These are phyloP conservation scores for Bradysia coprophila DNA, from an alignment of 1,140 invertebrate genomes.

Conservation along the genomic window DNA sequence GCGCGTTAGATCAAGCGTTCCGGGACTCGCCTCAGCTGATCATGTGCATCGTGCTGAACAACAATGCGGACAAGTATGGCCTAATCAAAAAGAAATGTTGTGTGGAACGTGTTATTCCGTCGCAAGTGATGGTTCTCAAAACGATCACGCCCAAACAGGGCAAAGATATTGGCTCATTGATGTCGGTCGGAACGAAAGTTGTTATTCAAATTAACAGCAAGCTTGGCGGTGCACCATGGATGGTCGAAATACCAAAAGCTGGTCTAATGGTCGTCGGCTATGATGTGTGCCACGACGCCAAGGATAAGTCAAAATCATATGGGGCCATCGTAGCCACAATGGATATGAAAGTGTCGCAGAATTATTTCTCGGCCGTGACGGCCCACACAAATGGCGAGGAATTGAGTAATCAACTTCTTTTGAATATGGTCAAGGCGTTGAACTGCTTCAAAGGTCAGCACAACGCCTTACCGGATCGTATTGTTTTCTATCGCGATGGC, in stretches of 20 bases:
- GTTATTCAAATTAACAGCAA: conserved; percentile 57
- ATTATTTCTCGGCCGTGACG: conserved; percentile 49
- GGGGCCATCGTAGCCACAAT: conserved; percentile 62
- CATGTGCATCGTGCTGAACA: conserved; percentile 38
- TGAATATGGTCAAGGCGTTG: conserved; percentile 37
- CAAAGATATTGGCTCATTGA: conserved; percentile 18
- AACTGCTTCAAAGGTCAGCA: conserved; percentile 25
- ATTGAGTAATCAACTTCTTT: conserved; percentile 38
- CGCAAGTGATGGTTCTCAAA: conserved; percentile 49
- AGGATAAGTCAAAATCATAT: conserved; percentile 35
- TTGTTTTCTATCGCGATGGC: conserved; percentile 62
- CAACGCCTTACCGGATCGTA: conserved; percentile 27
- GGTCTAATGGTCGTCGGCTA: conserved; percentile 71
- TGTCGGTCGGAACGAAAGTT: conserved; percentile 76
- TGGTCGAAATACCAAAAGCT: conserved; percentile 41
- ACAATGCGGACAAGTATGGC: conserved; percentile 39
- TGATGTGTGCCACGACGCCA: conserved; percentile 69
- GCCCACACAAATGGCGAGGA: conserved; percentile 55
- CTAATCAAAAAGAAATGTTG: conserved; percentile 77
- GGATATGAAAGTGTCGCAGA: conserved; percentile 32
- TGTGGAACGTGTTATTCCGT: conserved; percentile 50
- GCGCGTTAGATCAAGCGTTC: conserved; percentile 33
- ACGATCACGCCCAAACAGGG: conserved; percentile 33
- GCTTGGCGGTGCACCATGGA: conserved; percentile 74
- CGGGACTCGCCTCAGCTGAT: conserved; percentile 34